Evolutionary conservation across 2,113 vertebrate species (phyloP), one percentile per base, ranked within the genome.

Genomic region (Bubo blakistoni): DNA sequence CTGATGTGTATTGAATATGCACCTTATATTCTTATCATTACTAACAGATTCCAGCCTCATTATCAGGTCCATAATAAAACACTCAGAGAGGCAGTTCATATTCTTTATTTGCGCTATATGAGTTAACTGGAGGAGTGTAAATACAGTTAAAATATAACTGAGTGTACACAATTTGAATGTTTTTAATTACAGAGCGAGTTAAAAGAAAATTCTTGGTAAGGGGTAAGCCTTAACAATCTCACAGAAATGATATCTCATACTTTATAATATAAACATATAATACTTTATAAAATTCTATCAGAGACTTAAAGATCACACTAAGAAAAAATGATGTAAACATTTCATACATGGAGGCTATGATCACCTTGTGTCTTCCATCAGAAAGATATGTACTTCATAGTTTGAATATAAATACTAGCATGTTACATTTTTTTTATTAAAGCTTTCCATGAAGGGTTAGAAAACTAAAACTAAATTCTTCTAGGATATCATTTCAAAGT

Each of bases 131-230:
- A 71, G 19, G 11, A 89, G 30, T 80, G 26, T 79, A 69, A 83
- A 90, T 84, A 74, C 30, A 36, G 83, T 91, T 88, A 92, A 65
- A 93, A 42, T 80, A 83, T 62, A 90, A 85, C 59, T 81, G 92
- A 92, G 47, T 49, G 16, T 38, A 82, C 49, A 44, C 11, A 89
- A 36, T 83, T 90, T 58, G 54, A 95, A 92, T 90, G 85, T 29
- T 94, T 90, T 95, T 80, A 86, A 96, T 96, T 97, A 94, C 54
- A 89, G 47, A 67, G 61, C 34, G 27, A 92, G 29, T 58, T 92
- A 77, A 38, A 54, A 77, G n/a, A 52, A 87, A 88, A 70, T 17
- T 59, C 44, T 74, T 91, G 86, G 54, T 87, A 54, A 54, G 27
- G 27, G 21, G 11, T 79, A 89, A 91, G 49, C 7, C 32, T 88